These are phyloP conservation scores for Leptobrachium ailaonicum DNA, from an alignment of 2,113 vertebrate genomes.

Conservation along the genomic window DNA sequence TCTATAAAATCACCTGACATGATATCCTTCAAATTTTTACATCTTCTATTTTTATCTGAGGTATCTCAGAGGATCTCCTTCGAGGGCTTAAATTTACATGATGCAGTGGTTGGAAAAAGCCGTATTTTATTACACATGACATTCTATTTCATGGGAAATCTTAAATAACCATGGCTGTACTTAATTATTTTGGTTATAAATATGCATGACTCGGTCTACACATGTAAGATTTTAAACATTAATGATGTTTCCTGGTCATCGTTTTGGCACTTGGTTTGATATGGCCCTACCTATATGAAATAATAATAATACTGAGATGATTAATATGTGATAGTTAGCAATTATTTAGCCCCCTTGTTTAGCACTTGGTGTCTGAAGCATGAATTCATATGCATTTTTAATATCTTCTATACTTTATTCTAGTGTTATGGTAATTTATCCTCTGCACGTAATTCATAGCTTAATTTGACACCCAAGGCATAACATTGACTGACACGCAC, in stretches of 20 bases:
- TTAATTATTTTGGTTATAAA: slow-evolving; percentile 28
- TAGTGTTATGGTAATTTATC: too few relatives aligned
- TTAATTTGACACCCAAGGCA: too few relatives aligned
- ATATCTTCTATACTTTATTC: too few relatives aligned
- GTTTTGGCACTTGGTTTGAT: not conserved
- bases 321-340: not conserved
- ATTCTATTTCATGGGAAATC: slow-evolving; percentile 20
- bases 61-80: slow-evolving; percentile 26
- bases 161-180: slow-evolving; percentile 22
- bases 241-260: not conserved
- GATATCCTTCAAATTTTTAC: slow-evolving; percentile 5
- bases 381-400: not conserved
- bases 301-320: not conserved
- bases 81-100: slow-evolving; percentile 27
- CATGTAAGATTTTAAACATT: not conserved
- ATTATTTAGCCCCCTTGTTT: not conserved
- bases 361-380: not conserved
- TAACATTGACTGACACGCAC: too few relatives aligned
- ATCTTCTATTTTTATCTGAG: slow-evolving; percentile 33
- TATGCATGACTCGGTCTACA: slow-evolving; percentile 1
- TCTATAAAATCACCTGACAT: slow-evolving; percentile 11
- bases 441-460: too few relatives aligned
- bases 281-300: not conserved
- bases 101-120: slow-evolving; percentile 14
- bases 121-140: slow-evolving; percentile 17